Conservation (phyloP, 2,113 vertebrate species). For the Pterophyllum scalare region DNA sequence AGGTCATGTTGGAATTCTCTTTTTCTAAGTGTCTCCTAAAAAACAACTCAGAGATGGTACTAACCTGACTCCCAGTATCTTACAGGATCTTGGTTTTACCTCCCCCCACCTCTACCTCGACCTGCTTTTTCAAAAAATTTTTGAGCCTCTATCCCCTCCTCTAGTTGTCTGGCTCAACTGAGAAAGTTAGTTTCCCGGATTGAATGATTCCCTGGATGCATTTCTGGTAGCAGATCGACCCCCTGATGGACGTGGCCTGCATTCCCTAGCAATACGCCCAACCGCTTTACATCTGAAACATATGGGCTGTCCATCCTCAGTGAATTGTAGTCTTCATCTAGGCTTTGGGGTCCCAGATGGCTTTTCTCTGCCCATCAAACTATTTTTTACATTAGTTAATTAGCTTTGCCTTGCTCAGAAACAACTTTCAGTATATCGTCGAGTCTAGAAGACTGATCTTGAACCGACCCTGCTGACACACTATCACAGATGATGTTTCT, state of each 20-base stretch:
- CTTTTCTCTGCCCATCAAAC: too few relatives aligned
- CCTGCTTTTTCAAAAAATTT: not conserved
- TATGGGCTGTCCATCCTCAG: fast-evolving
- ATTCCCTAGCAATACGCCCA: not conserved
- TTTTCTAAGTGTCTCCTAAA: not conserved
- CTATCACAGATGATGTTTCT: too few relatives aligned
- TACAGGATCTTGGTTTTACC: not conserved
- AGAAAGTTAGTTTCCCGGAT: not conserved
- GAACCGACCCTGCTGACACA: too few relatives aligned
- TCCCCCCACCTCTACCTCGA: not conserved
- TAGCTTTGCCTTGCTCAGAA: too few relatives aligned
- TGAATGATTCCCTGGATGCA: not conserved
- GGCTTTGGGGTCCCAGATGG: not conserved
- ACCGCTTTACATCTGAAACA: not conserved
- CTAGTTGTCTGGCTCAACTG: not conserved
- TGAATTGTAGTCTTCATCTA: not conserved
- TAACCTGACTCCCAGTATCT: not conserved
- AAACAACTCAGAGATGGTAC: not conserved
- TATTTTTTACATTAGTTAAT: too few relatives aligned
- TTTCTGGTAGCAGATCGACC: not conserved
- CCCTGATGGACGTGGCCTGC: not conserved
- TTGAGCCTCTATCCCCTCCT: not conserved
- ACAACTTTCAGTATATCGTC: too few relatives aligned
- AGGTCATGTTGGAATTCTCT: not conserved
- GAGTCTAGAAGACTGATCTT: too few relatives aligned